Evolutionary conservation across 2,888 invertebrate species (phyloP), one percentile per base, ranked within the genome.

Genomic region (Branchinecta sandiegonensis): DNA sequence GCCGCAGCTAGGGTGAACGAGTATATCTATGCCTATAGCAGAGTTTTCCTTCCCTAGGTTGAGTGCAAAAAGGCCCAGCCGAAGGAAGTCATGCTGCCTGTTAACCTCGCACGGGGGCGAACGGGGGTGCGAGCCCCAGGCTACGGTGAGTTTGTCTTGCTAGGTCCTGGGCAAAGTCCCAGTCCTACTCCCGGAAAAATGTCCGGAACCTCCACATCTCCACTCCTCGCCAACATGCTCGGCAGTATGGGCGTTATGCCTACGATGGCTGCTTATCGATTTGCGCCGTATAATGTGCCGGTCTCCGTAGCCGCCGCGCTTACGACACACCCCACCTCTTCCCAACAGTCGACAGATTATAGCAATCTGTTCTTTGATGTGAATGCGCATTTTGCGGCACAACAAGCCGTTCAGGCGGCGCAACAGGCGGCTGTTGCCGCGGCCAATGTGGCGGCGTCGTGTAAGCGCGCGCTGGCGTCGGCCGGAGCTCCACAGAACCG

Each of bases 41-140:
- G n/a, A 17, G 9, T 70, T 69, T 68, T 70, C 47, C 48, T 7
- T 74, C 81, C 82, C 64, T 83, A 97, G 96, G 96, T 97, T 83
- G 97, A 97, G 84, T 96, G 96, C 85, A 97, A 97, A 87, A 97
- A 97, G 83, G 99, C 99, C 78, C 99, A 99, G 83, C 99, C 99
- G 73, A 99, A 99, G 84, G 99, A 99, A 85, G 97, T 99, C 77
- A 99, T 99, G 99, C 87, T 97, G 78, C 97, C 97, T 77, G 90
- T 92, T 75, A 93, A 92, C 81, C 82, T 93, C 83, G 92, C 92
- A 77, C 93, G 93, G 85, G 93, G 92, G 82, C 87, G 93, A 80
- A 92, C 92, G 79, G 90, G 92, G 77, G 91, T 91, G 76, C 88
- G 93, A 82, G 91, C 92, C 82, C 90, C 92, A 83, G 75, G 75